Conservation (phyloP, 2,888 invertebrate species). For the Pyrrhia umbra region DNA sequence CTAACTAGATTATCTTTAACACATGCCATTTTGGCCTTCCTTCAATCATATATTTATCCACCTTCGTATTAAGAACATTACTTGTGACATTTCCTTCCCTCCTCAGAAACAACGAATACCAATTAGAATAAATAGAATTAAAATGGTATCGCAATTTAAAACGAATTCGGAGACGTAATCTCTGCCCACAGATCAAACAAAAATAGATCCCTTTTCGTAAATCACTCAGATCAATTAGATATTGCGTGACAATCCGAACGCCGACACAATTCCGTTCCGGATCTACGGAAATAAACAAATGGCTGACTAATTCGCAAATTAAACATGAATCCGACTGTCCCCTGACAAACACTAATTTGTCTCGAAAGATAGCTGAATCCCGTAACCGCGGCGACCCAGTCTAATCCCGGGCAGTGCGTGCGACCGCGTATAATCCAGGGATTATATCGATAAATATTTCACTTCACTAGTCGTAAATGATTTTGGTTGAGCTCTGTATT, state of each 20-base stretch:
- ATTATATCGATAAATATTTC: slow-evolving; percentile 66
- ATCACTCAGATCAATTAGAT: slow-evolving; percentile 40
- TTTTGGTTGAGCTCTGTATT: slow-evolving; percentile 31
- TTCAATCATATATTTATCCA: neutral
- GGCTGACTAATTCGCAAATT: slow-evolving; percentile 62
- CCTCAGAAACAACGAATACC: too few species aligned
- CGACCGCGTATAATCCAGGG: slow-evolving; percentile 63
- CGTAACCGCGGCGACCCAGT: slow-evolving; percentile 49
- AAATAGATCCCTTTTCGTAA: slow-evolving; percentile 15
- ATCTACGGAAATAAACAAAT: slow-evolving; percentile 60
- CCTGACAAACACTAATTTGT: slow-evolving; percentile 64
- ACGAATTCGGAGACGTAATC: neutral
- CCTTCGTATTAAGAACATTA: neutral
- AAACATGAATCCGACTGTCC: slow-evolving; percentile 58
- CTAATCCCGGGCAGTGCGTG: slow-evolving; percentile 64
- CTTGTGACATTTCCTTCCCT: too few species aligned
- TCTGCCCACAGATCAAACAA: neutral
- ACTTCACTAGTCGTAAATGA: slow-evolving; percentile 56
- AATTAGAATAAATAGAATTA: neutral
- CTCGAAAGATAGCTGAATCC: slow-evolving; percentile 59
- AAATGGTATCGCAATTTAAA: neutral
- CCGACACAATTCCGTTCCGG: slow-evolving; percentile 17
- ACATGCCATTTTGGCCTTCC: too few species aligned
- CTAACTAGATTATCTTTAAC: too few species aligned
- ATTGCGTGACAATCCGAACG: slow-evolving; percentile 24